Conservation (phyloP, 2,797 vertebrate species). For the Denticeps clupeoides region DNA sequence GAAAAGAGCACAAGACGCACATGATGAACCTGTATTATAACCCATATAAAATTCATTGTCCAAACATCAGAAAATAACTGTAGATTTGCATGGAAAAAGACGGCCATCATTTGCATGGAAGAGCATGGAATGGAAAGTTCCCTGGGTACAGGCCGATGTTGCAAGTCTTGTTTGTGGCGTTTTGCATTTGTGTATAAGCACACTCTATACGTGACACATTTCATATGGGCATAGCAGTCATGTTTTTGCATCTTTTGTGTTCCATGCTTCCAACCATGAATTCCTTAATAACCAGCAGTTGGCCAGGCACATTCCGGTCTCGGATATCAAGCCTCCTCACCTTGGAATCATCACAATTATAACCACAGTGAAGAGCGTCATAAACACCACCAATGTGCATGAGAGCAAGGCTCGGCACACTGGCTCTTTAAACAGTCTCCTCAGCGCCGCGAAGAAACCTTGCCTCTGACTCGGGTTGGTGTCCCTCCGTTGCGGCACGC, state of each 20-base stretch:
- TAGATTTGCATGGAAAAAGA: background rate
- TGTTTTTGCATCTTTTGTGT: too few relatives aligned
- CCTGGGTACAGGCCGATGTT: too few relatives aligned
- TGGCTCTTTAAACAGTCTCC: constrained; percentile 28
- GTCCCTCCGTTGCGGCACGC: constrained; percentile 25
- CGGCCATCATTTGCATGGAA: constrained; percentile 11
- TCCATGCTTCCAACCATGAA: too few relatives aligned
- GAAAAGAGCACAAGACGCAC: too few relatives aligned
- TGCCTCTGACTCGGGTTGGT: accelerated
- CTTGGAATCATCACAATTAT: constrained; percentile 39
- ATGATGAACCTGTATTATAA: too few relatives aligned
- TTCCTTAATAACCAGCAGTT: too few relatives aligned
- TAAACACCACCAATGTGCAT: constrained; percentile 30
- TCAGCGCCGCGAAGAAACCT: constrained; percentile 11
- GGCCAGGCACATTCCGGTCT: too few relatives aligned
- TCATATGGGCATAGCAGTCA: too few relatives aligned
- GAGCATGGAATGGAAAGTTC: constrained; percentile 8
- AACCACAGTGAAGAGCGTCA: constrained; percentile 36
- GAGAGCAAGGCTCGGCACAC: constrained; percentile 40
- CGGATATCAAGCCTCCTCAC: too few relatives aligned
- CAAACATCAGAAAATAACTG: background rate
- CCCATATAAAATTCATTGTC: background rate
- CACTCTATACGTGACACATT: too few relatives aligned
- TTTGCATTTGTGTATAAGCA: too few relatives aligned
- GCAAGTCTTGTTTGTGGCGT: too few relatives aligned